Percentiles rank a stretch among this genome's conserved stretches.
These are phyloP conservation scores for Hymenochirus boettgeri DNA, from an alignment of 2,113 vertebrate species.

Conservation along the genomic window DNA sequence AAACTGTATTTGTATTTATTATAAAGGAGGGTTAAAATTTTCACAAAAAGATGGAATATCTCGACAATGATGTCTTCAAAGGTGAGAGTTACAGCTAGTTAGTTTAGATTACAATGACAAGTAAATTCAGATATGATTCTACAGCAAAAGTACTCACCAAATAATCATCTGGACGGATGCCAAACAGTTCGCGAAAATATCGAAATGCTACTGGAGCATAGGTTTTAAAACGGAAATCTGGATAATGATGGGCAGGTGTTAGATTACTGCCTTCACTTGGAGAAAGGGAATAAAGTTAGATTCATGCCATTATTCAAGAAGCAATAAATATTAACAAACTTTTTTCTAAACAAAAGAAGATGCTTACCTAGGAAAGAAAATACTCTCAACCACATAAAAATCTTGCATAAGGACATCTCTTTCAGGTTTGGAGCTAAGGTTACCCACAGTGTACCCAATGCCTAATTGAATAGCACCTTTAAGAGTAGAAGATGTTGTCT, in stretches of 20 bases:
- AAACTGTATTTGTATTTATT: too few relatives aligned
- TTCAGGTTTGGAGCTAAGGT: slow-evolving; percentile 95
- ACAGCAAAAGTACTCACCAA: slow-evolving; percentile 85
- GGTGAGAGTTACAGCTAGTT: too few relatives aligned
- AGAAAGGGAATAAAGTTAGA: slow-evolving; percentile 3
- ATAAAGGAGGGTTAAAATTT: too few relatives aligned
- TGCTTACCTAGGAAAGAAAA: slow-evolving; percentile 92
- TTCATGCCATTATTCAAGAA: background rate
- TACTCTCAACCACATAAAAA: slow-evolving; percentile 98
- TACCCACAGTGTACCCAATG: slow-evolving; percentile 96
- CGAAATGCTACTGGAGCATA: slow-evolving; percentile 95
- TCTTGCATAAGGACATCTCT: slow-evolving; percentile 98
- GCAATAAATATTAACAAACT: background rate
- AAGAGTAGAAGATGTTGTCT: slow-evolving; percentile 96
- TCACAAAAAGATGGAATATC: too few relatives aligned
- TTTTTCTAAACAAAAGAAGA: background rate
- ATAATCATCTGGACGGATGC: slow-evolving; percentile 96
- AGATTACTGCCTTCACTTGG: slow-evolving; percentile 94
- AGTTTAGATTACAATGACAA: too few relatives aligned
- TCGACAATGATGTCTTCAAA: too few relatives aligned
- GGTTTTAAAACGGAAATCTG: slow-evolving; percentile 98
- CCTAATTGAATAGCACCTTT: slow-evolving; percentile 97
- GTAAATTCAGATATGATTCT: too few relatives aligned
- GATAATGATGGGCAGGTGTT: slow-evolving; percentile 93
- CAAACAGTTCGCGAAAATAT: slow-evolving; percentile 98